Conservation (phyloP, 2,113 vertebrate genomes). For the Erythrolamprus reginae region DNA sequence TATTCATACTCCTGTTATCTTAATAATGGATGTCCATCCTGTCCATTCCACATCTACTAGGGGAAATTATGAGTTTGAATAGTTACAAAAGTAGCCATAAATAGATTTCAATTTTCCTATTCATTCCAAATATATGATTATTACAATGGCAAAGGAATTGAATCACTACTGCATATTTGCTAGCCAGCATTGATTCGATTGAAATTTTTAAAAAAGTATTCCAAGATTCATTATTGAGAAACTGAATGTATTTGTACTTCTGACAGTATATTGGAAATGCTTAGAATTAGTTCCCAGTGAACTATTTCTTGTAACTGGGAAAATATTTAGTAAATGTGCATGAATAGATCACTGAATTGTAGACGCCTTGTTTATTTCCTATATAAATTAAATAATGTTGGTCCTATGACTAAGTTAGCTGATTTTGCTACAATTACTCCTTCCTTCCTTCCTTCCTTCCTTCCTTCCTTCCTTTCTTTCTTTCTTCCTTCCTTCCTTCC, state of each 20-base stretch:
- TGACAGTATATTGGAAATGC: not conserved
- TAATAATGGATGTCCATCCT: not conserved
- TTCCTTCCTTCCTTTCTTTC: too few relatives aligned
- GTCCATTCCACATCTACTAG: not conserved
- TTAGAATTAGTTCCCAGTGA: not conserved
- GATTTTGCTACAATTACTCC: not conserved
- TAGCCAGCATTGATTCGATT: constrained; percentile 32
- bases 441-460: too few relatives aligned
- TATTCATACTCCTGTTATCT: not conserved
- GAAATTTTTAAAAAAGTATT: constrained; percentile 26
- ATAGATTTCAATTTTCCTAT: constrained; percentile 37
- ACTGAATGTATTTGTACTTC: constrained; percentile 3
- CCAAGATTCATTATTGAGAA: constrained; percentile 16
- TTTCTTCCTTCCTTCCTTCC: too few relatives aligned
- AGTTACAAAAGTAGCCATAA: constrained; percentile 8
- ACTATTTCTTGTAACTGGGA: not conserved
- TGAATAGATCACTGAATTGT: not conserved
- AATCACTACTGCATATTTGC: constrained; percentile 27
- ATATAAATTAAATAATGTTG: not conserved
- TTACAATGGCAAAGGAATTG: constrained; percentile 4
- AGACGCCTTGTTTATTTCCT: not conserved
- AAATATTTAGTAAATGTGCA: not conserved
- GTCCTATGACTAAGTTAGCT: not conserved
- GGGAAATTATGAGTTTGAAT: not conserved
- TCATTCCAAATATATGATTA: constrained; percentile 39